Conservation (phyloP, 1,140 invertebrate genomes). For the Homarus americanus region DNA sequence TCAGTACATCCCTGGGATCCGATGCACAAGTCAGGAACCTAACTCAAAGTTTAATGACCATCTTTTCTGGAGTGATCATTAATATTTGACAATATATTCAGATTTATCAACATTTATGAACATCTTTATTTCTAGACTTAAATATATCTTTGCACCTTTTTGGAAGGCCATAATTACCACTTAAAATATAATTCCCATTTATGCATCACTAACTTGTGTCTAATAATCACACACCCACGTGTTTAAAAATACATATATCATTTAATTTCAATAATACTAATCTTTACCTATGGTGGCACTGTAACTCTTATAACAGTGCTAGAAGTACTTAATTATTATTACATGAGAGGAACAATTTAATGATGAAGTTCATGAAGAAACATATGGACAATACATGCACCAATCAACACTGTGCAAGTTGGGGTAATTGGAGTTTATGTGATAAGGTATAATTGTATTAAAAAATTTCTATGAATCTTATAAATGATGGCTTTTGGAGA, state of each 20-base stretch:
- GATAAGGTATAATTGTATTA: neutral
- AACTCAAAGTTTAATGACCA: neutral
- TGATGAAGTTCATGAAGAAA: neutral
- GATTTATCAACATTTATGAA: neutral
- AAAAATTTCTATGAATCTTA: neutral
- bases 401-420: neutral
- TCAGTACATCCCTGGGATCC: neutral
- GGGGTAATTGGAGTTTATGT: neutral
- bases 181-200: neutral
- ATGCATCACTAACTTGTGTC: neutral
- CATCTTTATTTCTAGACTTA: neutral
- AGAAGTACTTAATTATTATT: neutral
- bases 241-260: neutral
- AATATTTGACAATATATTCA: neutral
- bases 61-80: neutral
- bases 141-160: constrained; percentile 10
- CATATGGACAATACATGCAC: neutral
- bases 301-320: neutral
- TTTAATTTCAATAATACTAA: neutral
- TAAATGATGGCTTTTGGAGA: neutral
- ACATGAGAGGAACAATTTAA: neutral
- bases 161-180: constrained; percentile 8
- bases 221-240: neutral
- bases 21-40: neutral
- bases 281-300: neutral